A percentile compares a stretch with the other conserved stretches of the same genome.
These are phyloP conservation scores for Mustelus asterias DNA, from an alignment of 2,113 vertebrate genomes.

Conservation along the genomic window DNA sequence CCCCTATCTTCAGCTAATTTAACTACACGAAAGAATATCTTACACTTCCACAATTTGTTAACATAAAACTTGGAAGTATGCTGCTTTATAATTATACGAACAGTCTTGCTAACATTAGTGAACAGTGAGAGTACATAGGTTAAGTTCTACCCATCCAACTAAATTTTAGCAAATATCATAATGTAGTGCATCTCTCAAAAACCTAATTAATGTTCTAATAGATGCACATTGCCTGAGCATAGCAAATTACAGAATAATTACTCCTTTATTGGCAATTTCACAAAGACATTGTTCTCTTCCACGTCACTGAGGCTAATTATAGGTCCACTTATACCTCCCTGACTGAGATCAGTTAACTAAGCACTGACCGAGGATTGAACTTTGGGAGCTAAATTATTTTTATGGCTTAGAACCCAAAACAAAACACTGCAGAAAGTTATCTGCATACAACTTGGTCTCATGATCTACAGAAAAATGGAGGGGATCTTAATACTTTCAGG, in stretches of 20 bases:
- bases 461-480: not conserved
- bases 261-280: not conserved
- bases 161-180: not conserved
- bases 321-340: not conserved
- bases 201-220: not conserved
- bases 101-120: not conserved
- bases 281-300: not conserved
- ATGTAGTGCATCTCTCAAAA: not conserved
- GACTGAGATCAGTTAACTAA: not conserved
- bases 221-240: not conserved
- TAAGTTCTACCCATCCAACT: not conserved
- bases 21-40: not conserved
- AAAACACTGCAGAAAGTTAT: not conserved
- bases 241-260: not conserved
- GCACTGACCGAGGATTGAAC: not conserved
- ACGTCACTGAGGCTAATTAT: not conserved
- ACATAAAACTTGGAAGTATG: not conserved
- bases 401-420: not conserved
- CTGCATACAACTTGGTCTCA: not conserved
- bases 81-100: not conserved
- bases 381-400: not conserved
- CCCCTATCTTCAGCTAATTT: not conserved
- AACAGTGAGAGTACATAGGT: not conserved
- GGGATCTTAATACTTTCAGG: not conserved
- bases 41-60: not conserved